These are phyloP conservation scores for Vannuccia rotundouncinata DNA, from an alignment of 2,888 invertebrate genomes.

Conservation along the genomic window DNA sequence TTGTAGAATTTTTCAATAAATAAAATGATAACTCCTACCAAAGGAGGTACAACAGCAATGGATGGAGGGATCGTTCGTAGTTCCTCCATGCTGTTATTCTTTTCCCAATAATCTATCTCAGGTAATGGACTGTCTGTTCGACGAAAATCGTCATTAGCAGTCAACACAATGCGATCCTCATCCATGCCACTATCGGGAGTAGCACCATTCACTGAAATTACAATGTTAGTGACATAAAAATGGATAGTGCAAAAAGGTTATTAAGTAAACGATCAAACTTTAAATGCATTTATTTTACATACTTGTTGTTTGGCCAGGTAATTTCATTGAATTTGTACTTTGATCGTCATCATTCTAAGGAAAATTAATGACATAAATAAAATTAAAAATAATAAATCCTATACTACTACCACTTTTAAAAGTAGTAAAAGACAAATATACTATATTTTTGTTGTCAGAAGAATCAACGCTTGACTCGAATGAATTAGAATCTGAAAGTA, in stretches of 20 bases:
- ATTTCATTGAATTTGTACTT: background rate
- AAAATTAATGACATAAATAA: background rate
- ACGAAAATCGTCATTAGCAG: background rate
- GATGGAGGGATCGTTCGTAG: background rate
- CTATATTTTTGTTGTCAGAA: background rate
- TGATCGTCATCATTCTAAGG: background rate
- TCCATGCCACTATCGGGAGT: background rate
- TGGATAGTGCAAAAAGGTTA: no score
- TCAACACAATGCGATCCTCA: background rate
- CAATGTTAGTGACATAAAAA: no score
- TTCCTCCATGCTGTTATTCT: background rate
- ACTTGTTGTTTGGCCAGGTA: background rate
- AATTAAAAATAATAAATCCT: background rate
- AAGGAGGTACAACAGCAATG: background rate
- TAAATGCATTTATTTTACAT: no score
- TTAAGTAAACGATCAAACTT: no score
- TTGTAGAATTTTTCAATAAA: no score
- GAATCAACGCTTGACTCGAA: background rate
- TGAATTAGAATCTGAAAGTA: background rate
- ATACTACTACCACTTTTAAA: background rate
- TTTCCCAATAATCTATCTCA: background rate
- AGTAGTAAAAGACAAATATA: background rate
- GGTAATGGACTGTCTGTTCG: background rate
- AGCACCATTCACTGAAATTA: background rate
- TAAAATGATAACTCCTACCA: background rate